These are phyloP conservation scores for Erpornis zantholeuca DNA, from an alignment of 2,113 vertebrate species.

Conservation along the genomic window DNA sequence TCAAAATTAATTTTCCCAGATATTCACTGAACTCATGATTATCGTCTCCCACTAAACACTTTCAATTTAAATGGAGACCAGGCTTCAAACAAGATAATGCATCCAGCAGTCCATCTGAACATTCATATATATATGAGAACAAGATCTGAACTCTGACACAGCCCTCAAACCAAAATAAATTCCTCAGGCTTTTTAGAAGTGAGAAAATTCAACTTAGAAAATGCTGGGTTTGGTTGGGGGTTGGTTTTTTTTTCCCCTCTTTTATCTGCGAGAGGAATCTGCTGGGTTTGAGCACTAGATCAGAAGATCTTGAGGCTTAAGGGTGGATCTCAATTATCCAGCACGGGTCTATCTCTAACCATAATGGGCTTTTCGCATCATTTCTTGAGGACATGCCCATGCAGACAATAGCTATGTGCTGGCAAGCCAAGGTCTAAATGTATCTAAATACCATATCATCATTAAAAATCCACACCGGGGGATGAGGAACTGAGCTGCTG, in stretches of 20 bases:
- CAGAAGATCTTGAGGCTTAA: slow-evolving; percentile 26
- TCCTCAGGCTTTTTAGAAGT: background rate
- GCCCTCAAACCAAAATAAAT: background rate
- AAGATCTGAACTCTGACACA: background rate
- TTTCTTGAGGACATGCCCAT: slow-evolving; percentile 9
- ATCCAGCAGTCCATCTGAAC: background rate
- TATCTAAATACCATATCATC: background rate
- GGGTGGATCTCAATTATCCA: background rate
- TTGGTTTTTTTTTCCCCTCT: background rate
- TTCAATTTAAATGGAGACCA: background rate
- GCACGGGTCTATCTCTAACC: slow-evolving; percentile 13
- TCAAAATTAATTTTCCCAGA: slow-evolving; percentile 14
- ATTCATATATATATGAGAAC: background rate
- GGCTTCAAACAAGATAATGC: background rate
- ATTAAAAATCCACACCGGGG: background rate
- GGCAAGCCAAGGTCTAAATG: slow-evolving; percentile 2
- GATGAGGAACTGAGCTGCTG: background rate
- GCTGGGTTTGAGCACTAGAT: slow-evolving; percentile 4
- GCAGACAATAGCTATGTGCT: slow-evolving; percentile 31
- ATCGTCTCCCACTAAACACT: background rate
- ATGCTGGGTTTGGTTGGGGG: background rate
- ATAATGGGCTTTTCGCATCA: background rate
- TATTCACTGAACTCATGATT: background rate
- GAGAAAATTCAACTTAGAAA: background rate
- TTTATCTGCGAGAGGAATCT: background rate